A percentile compares a stretch with the other conserved stretches of the same genome.
Conservation (phyloP, 92 coral and sea anemone species). For the Porites divaricata region DNA sequence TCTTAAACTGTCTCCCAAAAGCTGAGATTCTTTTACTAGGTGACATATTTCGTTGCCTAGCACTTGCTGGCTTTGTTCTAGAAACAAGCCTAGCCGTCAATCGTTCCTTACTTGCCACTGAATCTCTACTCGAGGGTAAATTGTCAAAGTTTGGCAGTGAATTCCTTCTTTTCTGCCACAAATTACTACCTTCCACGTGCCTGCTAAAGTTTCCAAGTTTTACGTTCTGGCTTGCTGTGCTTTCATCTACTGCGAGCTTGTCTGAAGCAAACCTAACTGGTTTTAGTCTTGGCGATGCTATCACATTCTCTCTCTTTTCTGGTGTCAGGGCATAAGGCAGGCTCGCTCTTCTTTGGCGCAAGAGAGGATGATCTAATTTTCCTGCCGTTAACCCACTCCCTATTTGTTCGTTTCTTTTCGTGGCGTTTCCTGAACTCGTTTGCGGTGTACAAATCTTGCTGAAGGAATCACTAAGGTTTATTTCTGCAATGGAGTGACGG, state of each 20-base stretch:
- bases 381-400: not conserved
- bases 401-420: not conserved
- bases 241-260: not conserved
- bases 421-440: not conserved
- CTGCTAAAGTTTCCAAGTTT: conserved; percentile 9
- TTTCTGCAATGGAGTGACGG: conserved; percentile 20
- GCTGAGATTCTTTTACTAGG: not conserved
- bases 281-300: conserved; percentile 4
- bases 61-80: not conserved
- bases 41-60: not conserved
- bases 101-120: conserved; percentile 18
- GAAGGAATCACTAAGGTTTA: not conserved
- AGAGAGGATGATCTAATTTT: conserved; percentile 15
- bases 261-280: not conserved
- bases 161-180: conserved; percentile 28
- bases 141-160: conserved; percentile 45
- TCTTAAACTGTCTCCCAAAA: conserved; percentile 14
- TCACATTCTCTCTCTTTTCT: not conserved
- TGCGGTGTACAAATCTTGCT: conserved; percentile 1
- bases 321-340: not conserved
- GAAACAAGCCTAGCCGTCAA: conserved; percentile 2
- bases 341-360: conserved; percentile 15
- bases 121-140: not conserved
- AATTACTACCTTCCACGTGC: not conserved
- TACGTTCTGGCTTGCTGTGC: not conserved